A percentile compares a stretch with the other conserved stretches of the same genome.
phyloP scores from a whole-genome alignment of 2,888 invertebrate genomes.

The Empis stercorea region DNA sequence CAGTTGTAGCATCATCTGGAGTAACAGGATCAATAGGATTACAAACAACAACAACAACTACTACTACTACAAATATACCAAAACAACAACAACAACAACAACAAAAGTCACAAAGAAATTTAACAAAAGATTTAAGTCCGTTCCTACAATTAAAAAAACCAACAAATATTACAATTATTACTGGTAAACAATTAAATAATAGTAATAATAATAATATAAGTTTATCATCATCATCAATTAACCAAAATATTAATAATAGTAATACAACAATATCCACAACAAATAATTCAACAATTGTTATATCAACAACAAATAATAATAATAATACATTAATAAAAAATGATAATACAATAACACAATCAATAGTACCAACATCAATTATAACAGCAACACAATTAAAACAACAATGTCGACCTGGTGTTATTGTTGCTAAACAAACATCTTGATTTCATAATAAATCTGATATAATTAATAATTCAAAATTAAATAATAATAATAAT shows the following conservation, averaged over 20 bases:
- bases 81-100: conserved; percentile 16
- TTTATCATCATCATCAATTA: neutral
- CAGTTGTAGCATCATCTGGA: too few relatives aligned
- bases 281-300: conserved; percentile 11
- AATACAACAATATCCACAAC: conserved; percentile 13
- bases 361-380: conserved; percentile 15
- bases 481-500: neutral
- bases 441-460: conserved; percentile 46
- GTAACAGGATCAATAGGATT: neutral
- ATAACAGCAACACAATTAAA: conserved; percentile 37
- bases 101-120: conserved; percentile 33
- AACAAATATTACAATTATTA: conserved; percentile 15
- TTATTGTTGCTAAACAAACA: conserved; percentile 76
- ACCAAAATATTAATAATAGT: conserved; percentile 7
- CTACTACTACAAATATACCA: conserved; percentile 16
- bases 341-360: conserved; percentile 9
- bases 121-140: conserved; percentile 46
- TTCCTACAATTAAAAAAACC: conserved; percentile 47
- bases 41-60: conserved; percentile 9
- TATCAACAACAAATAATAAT: neutral
- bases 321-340: conserved; percentile 1
- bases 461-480: neutral
- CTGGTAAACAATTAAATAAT: neutral
- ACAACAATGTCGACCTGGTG: conserved; percentile 71
- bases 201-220: conserved; percentile 12